phyloP scores from a whole-genome alignment of 1,140 invertebrate species.

The Drosophila auraria region DNA sequence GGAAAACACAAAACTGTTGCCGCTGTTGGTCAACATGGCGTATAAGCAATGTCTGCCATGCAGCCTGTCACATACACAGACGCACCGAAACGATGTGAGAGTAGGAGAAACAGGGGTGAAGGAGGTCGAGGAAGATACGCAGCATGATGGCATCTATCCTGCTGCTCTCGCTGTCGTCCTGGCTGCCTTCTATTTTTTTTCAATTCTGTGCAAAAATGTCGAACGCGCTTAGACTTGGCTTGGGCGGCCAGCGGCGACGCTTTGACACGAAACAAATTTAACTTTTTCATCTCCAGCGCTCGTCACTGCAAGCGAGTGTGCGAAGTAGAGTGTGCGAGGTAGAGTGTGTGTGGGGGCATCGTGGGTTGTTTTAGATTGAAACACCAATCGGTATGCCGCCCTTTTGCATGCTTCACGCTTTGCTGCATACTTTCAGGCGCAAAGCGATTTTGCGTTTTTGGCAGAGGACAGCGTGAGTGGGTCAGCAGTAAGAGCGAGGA shows the following conservation, averaged over 20 bases:
- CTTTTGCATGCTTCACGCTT: slow-evolving; percentile 75
- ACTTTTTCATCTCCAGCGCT: slow-evolving; percentile 79
- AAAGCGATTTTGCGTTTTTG: slow-evolving; percentile 80
- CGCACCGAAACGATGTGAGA: background rate
- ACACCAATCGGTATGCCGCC: slow-evolving; percentile 64
- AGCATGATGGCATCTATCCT: slow-evolving; percentile 55
- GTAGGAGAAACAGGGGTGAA: background rate
- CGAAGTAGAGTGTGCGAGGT: background rate
- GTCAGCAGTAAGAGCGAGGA: slow-evolving; percentile 24
- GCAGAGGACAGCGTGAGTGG: slow-evolving; percentile 46
- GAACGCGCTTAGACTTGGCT: slow-evolving; percentile 76
- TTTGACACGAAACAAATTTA: slow-evolving; percentile 84
- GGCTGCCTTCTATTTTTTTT: slow-evolving; percentile 56
- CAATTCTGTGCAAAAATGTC: slow-evolving; percentile 78
- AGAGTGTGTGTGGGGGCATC: background rate
- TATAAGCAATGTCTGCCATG: slow-evolving; percentile 70
- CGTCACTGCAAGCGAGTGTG: slow-evolving; percentile 34
- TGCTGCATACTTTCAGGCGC: slow-evolving; percentile 81
- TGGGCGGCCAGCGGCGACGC: slow-evolving; percentile 62
- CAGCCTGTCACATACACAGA: slow-evolving; percentile 48
- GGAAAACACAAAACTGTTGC: slow-evolving; percentile 80
- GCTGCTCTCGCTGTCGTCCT: slow-evolving; percentile 27
- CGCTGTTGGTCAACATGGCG: slow-evolving; percentile 74
- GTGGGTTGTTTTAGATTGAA: slow-evolving; percentile 29
- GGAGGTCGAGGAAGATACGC: slow-evolving; percentile 18